Percentiles rank a stretch among this genome's conserved stretches.
Evolutionary conservation across 2,113 vertebrate species (phyloP).

Genomic region (Phyllopteryx taeniolatus): DNA sequence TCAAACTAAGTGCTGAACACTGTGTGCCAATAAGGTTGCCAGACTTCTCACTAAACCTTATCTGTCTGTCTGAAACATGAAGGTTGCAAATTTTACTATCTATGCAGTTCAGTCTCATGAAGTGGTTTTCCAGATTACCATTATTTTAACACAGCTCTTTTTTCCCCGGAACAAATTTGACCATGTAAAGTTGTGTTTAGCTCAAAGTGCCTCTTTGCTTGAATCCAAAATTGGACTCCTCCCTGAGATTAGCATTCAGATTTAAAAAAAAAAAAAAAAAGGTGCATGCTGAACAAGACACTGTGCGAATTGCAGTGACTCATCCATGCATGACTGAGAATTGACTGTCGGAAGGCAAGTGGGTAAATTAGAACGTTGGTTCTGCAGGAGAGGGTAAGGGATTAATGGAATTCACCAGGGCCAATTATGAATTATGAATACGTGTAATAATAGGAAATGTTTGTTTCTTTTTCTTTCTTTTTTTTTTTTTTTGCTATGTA

Average conservation of each 20-base stretch:
- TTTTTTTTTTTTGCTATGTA: not conserved
- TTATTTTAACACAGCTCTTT: not conserved
- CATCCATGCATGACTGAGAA: not conserved
- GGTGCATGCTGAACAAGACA: not conserved
- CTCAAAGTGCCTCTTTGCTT: not conserved
- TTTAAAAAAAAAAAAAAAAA: not conserved
- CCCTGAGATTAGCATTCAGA: not conserved
- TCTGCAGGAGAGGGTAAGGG: constrained; percentile 13
- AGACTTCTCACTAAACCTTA: constrained; percentile 10
- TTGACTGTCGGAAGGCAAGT: constrained; percentile 11
- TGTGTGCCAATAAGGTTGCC: constrained; percentile 3
- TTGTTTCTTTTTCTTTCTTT: not conserved
- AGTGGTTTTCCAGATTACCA: not conserved
- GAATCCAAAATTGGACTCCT: not conserved
- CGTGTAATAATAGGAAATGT: not conserved
- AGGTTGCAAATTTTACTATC: not conserved
- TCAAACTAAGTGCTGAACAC: constrained; percentile 20
- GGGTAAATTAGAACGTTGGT: constrained; percentile 29
- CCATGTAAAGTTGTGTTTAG: not conserved
- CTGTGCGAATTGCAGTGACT: not conserved
- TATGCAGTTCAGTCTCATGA: too few relatives aligned
- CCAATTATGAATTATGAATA: not conserved
- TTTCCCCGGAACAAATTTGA: not conserved
- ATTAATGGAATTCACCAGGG: constrained; percentile 36
- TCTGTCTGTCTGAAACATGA: constrained; percentile 1